phyloP scores from a whole-genome alignment of 2,888 invertebrate genomes.

The Chesias legatella region DNA sequence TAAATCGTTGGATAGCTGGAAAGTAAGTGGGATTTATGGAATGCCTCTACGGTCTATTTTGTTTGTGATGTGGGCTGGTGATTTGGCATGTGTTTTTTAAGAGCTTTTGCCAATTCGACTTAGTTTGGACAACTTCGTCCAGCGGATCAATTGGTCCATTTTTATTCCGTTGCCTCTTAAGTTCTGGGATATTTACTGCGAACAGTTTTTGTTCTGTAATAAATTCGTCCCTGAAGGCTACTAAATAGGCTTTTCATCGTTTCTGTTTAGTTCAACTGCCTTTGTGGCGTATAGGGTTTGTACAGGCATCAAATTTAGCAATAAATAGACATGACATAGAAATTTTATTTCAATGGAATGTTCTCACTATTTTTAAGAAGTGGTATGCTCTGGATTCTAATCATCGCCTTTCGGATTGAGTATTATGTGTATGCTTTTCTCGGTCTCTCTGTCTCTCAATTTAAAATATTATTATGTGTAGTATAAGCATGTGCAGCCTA shows the following conservation, averaged over 20 bases:
- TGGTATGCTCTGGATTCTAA: too few species aligned
- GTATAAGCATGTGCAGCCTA: too few species aligned
- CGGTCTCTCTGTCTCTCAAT: too few species aligned
- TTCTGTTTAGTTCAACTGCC: not conserved
- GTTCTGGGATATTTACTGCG: slow-evolving; percentile 11
- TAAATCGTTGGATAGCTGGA: slow-evolving; percentile 69
- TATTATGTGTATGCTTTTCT: too few species aligned
- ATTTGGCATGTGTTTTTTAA: slow-evolving; percentile 32
- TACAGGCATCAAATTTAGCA: too few species aligned
- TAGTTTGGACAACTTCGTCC: slow-evolving; percentile 16
- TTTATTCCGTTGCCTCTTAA: slow-evolving; percentile 12
- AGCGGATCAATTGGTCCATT: slow-evolving; percentile 17
- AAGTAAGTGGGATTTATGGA: slow-evolving; percentile 71
- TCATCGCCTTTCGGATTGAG: too few species aligned
- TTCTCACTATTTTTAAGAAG: too few species aligned
- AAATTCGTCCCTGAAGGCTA: slow-evolving; percentile 2
- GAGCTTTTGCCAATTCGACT: slow-evolving; percentile 31
- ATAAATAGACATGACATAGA: too few species aligned
- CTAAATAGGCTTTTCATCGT: not conserved
- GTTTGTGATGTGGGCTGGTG: slow-evolving; percentile 38
- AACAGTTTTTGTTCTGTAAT: slow-evolving; percentile 6
- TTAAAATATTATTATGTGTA: too few species aligned
- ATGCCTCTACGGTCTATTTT: slow-evolving; percentile 58
- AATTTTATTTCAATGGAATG: too few species aligned
- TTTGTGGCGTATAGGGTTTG: too few species aligned